Conservation (phyloP, 2,797 vertebrate genomes). For the Morus bassanus region DNA sequence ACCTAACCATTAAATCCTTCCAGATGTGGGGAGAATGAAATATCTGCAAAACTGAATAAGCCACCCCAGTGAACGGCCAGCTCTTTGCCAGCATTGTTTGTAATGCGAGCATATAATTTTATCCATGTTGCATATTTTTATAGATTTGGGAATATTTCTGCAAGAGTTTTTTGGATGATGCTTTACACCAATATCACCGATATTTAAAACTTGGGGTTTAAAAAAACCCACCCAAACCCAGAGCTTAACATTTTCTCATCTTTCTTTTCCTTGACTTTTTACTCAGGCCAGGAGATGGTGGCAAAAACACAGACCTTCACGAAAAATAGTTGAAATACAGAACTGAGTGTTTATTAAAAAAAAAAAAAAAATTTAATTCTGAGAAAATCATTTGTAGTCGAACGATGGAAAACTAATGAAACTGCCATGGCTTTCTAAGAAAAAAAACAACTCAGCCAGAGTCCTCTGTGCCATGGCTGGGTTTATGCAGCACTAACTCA, state of each 20-base stretch:
- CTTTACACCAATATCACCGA: not conserved
- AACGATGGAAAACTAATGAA: not conserved
- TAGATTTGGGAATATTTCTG: not conserved
- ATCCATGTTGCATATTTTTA: not conserved
- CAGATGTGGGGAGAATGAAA: not conserved
- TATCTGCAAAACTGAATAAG: not conserved
- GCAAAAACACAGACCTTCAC: not conserved
- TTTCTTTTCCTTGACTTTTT: not conserved
- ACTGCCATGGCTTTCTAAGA: constrained; percentile 25
- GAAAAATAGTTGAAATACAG: not conserved
- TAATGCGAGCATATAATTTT: not conserved
- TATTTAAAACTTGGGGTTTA: not conserved
- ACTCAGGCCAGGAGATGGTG: not conserved
- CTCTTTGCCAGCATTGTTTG: not conserved
- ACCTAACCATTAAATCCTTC: constrained; percentile 6
- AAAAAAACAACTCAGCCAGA: not conserved
- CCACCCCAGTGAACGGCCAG: not conserved
- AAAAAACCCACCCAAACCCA: not conserved
- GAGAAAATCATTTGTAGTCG: not conserved
- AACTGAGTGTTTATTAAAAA: not conserved
- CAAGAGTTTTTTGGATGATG: not conserved
- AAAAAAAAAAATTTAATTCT: not conserved
- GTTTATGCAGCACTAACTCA: not conserved
- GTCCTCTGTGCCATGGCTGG: not conserved
- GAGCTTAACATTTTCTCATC: not conserved